phyloP scores from a whole-genome alignment of 2,797 vertebrate genomes.

The Semotilus atromaculatus region DNA sequence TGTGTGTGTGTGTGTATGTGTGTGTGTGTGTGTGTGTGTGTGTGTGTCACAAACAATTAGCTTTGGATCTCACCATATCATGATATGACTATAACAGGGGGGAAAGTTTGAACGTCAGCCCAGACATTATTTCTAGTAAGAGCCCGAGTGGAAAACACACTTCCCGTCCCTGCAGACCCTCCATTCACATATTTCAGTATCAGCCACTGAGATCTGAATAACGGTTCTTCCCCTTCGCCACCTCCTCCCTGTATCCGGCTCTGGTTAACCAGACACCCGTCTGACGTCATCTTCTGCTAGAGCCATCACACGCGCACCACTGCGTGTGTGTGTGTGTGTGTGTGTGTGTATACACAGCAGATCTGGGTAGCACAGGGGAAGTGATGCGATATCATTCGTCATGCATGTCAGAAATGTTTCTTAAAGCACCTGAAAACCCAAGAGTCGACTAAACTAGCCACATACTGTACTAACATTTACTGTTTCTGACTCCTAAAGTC shows the following conservation, averaged over 20 bases:
- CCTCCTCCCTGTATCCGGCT: conserved; percentile 45
- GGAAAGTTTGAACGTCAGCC: background rate
- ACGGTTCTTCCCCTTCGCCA: background rate
- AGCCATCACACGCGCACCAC: background rate
- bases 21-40: too few species aligned
- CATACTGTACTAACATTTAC: background rate
- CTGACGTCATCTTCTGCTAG: conserved; percentile 30
- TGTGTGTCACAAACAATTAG: background rate
- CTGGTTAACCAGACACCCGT: conserved; percentile 43
- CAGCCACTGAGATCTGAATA: conserved; percentile 35
- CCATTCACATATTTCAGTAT: conserved; percentile 36
- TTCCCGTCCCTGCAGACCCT: conserved; percentile 39
- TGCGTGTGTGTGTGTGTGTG: background rate
- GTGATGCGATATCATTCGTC: background rate
- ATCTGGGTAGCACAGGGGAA: background rate
- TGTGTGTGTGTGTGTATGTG: too few species aligned
- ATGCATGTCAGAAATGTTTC: background rate
- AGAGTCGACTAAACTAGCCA: background rate
- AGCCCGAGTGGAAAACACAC: background rate
- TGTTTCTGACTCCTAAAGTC: too few species aligned
- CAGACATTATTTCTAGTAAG: background rate
- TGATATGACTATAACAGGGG: background rate
- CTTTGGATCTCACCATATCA: background rate
- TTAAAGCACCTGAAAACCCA: background rate
- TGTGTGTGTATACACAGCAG: background rate